Conservation (phyloP, 2,797 vertebrate genomes). For the Tamandua tetradactyla region DNA sequence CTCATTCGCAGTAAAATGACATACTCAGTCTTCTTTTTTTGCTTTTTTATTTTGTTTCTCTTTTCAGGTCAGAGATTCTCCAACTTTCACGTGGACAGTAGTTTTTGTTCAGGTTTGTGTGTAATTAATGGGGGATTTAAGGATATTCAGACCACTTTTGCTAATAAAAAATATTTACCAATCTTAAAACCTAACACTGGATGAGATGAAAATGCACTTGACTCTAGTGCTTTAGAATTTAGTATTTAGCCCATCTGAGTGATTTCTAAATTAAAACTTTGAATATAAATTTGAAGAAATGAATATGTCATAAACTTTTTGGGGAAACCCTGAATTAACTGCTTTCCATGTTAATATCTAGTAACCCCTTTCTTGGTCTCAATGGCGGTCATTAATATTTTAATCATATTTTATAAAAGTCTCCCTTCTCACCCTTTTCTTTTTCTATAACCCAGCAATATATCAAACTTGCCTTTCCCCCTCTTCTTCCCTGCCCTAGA, state of each 20-base stretch:
- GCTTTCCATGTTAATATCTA: neutral
- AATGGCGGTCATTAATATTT: neutral
- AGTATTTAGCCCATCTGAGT: conserved; percentile 21
- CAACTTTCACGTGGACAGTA: neutral
- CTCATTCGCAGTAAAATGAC: neutral
- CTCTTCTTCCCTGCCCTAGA: neutral
- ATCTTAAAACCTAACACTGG: conserved; percentile 4
- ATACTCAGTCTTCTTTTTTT: neutral
- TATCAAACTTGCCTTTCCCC: neutral
- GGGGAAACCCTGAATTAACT: neutral
- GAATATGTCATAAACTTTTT: conserved; percentile 22
- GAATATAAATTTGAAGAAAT: conserved; percentile 25
- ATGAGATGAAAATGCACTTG: neutral
- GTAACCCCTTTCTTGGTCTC: neutral
- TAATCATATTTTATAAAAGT: neutral
- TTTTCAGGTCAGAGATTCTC: neutral
- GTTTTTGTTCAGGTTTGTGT: neutral
- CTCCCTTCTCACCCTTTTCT: neutral
- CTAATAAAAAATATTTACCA: conserved; percentile 45
- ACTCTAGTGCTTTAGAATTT: neutral
- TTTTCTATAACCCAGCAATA: neutral
- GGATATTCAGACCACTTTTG: conserved; percentile 37
- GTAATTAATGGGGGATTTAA: conserved; percentile 31
- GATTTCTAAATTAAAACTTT: conserved; percentile 26
- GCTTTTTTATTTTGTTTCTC: neutral